These are phyloP conservation scores for Eristalis intricaria DNA, from an alignment of 2,888 invertebrate genomes.

Conservation along the genomic window DNA sequence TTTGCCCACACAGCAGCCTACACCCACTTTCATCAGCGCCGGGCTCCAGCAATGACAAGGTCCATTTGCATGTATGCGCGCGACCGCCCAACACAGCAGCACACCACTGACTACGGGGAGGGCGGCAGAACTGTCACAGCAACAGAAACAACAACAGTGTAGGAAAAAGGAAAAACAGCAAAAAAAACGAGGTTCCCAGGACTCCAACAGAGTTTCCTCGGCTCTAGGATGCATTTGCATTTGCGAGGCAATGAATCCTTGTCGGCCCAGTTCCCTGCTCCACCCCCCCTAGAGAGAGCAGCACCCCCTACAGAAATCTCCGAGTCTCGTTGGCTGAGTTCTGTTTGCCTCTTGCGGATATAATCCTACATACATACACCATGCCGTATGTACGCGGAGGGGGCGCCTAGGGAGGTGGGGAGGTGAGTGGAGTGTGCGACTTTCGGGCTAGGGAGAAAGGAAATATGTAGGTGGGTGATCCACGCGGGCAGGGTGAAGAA, in stretches of 20 bases:
- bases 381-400: not conserved
- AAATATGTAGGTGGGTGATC: slow-evolving; percentile 24
- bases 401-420: not conserved
- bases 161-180: not conserved
- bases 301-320: slow-evolving; percentile 35
- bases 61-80: slow-evolving; percentile 62
- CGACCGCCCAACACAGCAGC: slow-evolving; percentile 42
- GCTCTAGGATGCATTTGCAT: slow-evolving; percentile 58
- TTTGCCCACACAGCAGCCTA: slow-evolving; percentile 58
- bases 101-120: not conserved
- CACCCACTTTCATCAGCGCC: slow-evolving; percentile 42
- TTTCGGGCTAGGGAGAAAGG: slow-evolving; percentile 55
- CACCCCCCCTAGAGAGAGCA: slow-evolving; percentile 2
- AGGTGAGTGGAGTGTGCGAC: slow-evolving; percentile 52
- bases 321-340: slow-evolving; percentile 64
- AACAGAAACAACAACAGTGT: slow-evolving; percentile 1
- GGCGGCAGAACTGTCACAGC: not conserved
- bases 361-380: not conserved
- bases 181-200: slow-evolving; percentile 56
- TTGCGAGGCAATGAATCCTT: slow-evolving; percentile 60
- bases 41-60: slow-evolving; percentile 59
- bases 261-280: slow-evolving; percentile 58
- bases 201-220: slow-evolving; percentile 57
- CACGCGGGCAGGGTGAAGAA: not conserved
- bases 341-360: slow-evolving; percentile 50